Base-by-base conservation (phyloP, 2,888 invertebrate genomes). In the Drosophila fungiperda region DNA sequence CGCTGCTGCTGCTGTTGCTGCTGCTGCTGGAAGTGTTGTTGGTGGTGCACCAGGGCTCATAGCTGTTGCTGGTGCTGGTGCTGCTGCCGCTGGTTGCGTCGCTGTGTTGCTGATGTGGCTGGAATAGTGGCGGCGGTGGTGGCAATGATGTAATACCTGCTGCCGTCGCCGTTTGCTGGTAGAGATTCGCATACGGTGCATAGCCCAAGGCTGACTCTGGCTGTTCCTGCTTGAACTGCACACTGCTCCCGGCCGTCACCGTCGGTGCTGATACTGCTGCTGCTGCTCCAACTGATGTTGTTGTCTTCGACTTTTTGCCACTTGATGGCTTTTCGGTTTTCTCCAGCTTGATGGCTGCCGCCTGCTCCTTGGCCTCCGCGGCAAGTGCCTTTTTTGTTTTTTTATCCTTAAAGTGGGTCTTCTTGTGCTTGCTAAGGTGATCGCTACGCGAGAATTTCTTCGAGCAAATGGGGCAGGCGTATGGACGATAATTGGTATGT, bases 361-460 rank as follows among this genome's bases (percentile, higher is more conserved):
- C 76, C 62, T 90, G 91, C 65, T 80, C 87, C 67, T 91, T 92
- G 35, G 90, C 87, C 53, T 92, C 92, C 48, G 90, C 86, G 8
- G 90, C 88, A 17, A 89, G 68, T 0, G 87, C 83, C 68, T 93
- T 93, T 76, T 92, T 93, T 40, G 87, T 90, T 65, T 93, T 93
- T 68, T 93, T 93, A 45, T 93, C 93, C 83, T 93, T 93, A 63
- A 93, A 93, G 85, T 98, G 98, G 0, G 98, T 98, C 92, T 98
- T 98, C 76, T 96, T 95, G 92, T 98, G 98, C 92, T 98, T 99
- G 72, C 96, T 96, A n/a, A 99, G 94, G 92, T 99, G 98, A 92
- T 98, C 98, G 74, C 97, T 97, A 26, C 98, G 94, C 96, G 98
- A 98, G 93, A 98, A 98, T 57, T 97, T 94, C 92, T 98, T 99